phyloP scores from a whole-genome alignment of 2,888 invertebrate species.

The Dryobota labecula region DNA sequence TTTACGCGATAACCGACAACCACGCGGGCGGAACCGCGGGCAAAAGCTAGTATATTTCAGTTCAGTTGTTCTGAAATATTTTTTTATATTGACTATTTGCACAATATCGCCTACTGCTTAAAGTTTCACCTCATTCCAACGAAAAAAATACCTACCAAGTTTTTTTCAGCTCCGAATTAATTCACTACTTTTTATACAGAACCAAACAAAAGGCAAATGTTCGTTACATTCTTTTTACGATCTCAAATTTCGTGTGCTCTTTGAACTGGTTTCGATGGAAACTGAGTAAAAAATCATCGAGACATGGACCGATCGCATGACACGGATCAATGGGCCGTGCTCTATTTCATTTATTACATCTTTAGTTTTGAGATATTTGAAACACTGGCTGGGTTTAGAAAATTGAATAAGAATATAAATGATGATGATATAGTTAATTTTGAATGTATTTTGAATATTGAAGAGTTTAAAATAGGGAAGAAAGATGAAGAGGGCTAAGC shows the following conservation, averaged over 20 bases:
- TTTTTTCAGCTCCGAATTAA: slow-evolving; percentile 32
- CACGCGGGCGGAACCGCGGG: no score
- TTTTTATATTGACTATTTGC: neutral
- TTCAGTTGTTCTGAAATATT: neutral
- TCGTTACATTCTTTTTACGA: slow-evolving; percentile 71
- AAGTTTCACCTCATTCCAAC: neutral
- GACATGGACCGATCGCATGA: slow-evolving; percentile 78
- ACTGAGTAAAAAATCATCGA: slow-evolving; percentile 79
- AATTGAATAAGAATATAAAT: slow-evolving; percentile 22
- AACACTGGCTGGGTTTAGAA: slow-evolving; percentile 47
- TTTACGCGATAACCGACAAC: no score
- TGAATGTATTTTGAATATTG: neutral
- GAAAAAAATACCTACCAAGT: slow-evolving; percentile 2
- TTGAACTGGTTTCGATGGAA: slow-evolving; percentile 86
- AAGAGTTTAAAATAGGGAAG: neutral
- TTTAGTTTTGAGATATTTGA: slow-evolving; percentile 59
- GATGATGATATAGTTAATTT: neutral
- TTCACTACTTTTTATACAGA: slow-evolving; percentile 62
- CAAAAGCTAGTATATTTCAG: no score
- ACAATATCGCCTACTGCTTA: neutral
- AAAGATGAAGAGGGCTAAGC: neutral
- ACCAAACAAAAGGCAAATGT: slow-evolving; percentile 59
- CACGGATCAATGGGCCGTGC: slow-evolving; percentile 78
- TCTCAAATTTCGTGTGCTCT: slow-evolving; percentile 84
- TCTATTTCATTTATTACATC: slow-evolving; percentile 79